phyloP scores from a whole-genome alignment of 2,113 vertebrate species.

The Crotalus viridis region DNA sequence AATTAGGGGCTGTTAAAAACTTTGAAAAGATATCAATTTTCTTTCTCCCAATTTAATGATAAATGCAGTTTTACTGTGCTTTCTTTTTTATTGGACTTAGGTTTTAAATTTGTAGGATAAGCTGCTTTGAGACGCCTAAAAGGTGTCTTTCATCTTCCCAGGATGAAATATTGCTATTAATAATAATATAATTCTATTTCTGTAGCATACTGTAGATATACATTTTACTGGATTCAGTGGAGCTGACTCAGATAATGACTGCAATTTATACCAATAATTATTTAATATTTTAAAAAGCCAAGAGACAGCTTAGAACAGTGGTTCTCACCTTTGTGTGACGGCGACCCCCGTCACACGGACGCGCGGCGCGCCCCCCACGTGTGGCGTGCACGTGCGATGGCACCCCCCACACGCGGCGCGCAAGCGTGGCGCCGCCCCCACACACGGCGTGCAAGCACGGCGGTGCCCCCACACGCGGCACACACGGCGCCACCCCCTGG shows the following conservation, averaged over 20 bases:
- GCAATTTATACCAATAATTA: neutral
- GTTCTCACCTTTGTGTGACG: too few species aligned
- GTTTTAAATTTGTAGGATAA: neutral
- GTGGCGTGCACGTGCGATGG: too few species aligned
- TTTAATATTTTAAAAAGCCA: neutral
- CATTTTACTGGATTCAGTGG: neutral
- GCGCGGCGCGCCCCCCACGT: too few species aligned
- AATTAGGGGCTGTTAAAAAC: slow-evolving; percentile 3
- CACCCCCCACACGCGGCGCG: too few species aligned
- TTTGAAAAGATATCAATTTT: neutral
- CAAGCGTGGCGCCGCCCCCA: too few species aligned
- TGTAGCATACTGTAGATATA: neutral
- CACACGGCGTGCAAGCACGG: too few species aligned
- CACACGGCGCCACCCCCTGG: too few species aligned
- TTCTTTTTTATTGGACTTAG: neutral
- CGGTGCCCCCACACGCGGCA: too few species aligned
- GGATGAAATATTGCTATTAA: neutral
- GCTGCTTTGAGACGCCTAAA: neutral
- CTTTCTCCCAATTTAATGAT: neutral
- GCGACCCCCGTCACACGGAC: too few species aligned
- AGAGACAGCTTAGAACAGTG: neutral
- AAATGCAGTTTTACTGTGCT: neutral
- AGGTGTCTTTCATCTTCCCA: too few species aligned
- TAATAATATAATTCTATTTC: neutral
- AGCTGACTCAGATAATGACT: neutral